Evolutionary conservation across 2,888 invertebrate species (phyloP).

Genomic region (Nymphalis urticae): DNA sequence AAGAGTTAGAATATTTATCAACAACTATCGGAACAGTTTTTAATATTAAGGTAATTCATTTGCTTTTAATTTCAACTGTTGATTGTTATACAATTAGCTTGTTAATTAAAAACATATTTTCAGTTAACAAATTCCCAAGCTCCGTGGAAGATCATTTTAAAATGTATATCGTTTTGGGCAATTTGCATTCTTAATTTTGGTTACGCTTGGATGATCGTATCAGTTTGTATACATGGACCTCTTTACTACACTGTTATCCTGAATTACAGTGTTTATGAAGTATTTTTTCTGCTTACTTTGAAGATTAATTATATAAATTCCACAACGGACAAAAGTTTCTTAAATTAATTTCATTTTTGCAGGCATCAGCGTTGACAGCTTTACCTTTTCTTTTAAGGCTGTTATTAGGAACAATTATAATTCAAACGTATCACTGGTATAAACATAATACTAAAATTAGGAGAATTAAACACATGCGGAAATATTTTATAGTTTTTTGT

Average conservation of each 20-base stretch:
- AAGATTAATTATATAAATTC: neutral
- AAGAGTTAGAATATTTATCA: slow-evolving; percentile 83
- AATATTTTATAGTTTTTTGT: slow-evolving; percentile 75
- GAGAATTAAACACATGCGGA: slow-evolving; percentile 59
- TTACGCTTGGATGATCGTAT: slow-evolving; percentile 74
- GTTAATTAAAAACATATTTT: slow-evolving; percentile 1
- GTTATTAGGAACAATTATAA: slow-evolving; percentile 65
- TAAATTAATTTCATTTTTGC: neutral
- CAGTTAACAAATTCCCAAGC: slow-evolving; percentile 66
- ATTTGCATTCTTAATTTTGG: slow-evolving; percentile 71
- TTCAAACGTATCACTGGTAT: slow-evolving; percentile 69
- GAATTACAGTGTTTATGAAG: slow-evolving; percentile 61
- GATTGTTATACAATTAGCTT: neutral
- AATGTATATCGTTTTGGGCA: slow-evolving; percentile 69
- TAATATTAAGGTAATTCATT: slow-evolving; percentile 60
- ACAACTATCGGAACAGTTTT: slow-evolving; percentile 78
- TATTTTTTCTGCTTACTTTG: slow-evolving; percentile 44
- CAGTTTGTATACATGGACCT: slow-evolving; percentile 68
- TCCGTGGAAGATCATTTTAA: slow-evolving; percentile 67
- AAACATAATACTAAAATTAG: slow-evolving; percentile 53
- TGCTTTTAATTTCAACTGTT: neutral
- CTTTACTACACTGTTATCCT: slow-evolving; percentile 63
- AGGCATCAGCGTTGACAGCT: slow-evolving; percentile 71
- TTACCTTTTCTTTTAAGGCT: slow-evolving; percentile 69
- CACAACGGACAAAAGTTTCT: neutral